Conservation (phyloP, 2,888 invertebrate genomes). For the Eristalinus aeneus region DNA sequence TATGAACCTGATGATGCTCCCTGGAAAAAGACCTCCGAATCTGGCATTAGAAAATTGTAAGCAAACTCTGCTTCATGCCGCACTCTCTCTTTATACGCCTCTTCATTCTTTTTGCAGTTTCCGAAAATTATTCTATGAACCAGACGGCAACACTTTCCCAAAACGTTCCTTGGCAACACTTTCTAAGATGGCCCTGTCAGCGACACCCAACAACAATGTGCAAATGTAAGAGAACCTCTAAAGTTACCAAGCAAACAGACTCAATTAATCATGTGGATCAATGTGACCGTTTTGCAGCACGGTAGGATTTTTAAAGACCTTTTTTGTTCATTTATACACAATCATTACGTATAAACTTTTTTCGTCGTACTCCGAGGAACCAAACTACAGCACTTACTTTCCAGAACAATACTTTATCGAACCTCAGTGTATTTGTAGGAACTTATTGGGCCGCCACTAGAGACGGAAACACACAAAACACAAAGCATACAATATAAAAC, state of each 20-base stretch:
- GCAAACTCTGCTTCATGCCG: slow-evolving; percentile 77
- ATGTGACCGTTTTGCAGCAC: slow-evolving; percentile 11
- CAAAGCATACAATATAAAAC: slow-evolving; percentile 18
- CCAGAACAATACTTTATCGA: slow-evolving; percentile 31
- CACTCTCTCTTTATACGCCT: background rate
- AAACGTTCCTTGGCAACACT: slow-evolving; percentile 90
- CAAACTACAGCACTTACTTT: slow-evolving; percentile 46
- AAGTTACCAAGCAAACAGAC: slow-evolving; percentile 24
- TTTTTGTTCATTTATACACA: slow-evolving; percentile 11
- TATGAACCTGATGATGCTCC: slow-evolving; percentile 98
- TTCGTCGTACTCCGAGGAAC: slow-evolving; percentile 39
- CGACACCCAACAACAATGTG: slow-evolving; percentile 75
- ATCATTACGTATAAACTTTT: background rate
- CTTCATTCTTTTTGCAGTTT: slow-evolving; percentile 84
- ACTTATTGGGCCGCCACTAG: slow-evolving; percentile 25
- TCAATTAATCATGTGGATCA: slow-evolving; percentile 39
- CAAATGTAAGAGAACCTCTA: slow-evolving; percentile 39
- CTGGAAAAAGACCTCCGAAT: slow-evolving; percentile 90
- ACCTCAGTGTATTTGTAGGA: slow-evolving; percentile 27
- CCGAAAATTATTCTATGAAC: slow-evolving; percentile 93
- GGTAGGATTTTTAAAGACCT: slow-evolving; percentile 33
- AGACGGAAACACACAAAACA: slow-evolving; percentile 2
- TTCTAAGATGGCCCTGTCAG: slow-evolving; percentile 86
- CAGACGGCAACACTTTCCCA: slow-evolving; percentile 84
- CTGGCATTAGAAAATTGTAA: slow-evolving; percentile 95